Base-by-base conservation (phyloP, 2,113 vertebrate species). In the Pangasianodon gigas region DNA sequence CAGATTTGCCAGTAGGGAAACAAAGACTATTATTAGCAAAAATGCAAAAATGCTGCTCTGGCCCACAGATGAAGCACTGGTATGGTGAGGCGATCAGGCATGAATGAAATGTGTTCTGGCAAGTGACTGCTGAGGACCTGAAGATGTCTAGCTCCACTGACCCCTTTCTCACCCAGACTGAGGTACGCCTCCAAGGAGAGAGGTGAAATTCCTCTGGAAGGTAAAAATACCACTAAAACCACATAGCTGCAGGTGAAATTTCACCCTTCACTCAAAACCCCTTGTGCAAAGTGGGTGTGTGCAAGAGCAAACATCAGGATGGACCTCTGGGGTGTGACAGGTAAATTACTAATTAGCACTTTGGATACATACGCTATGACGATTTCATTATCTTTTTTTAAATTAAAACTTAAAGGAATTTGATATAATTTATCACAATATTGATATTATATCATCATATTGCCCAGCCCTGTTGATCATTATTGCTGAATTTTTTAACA, bases 241-340 rank as follows among this genome's bases (percentile, higher is more conserved):
- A 92, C 46, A 89, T 91, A 89, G 92, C 93, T 93, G 93, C 94
- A 95, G 95, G 94, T 95, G 92, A 94, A 94, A 95, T 94, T 94
- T 94, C 94, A 95, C 90, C 93, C 93, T 71, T 87, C 11, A 21
- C 77, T 51, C 77, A 92, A 90, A 46, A 48, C 44, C 51, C 44
- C 77, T 81, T 51, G 29, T 67, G 19, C 10, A 37, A 81, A 67
- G 77, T 32, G 58, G 75, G 75, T 9, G 44, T 52, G 77, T 11
- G 56, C 46, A 0, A 93, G 88, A 90, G 91, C 91, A 86, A 90
- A 90, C 87, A 88, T n/a, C 83, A 44, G 79, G 85, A 1, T 79
- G 44, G 89, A 67, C 16, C 13, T 41, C 69, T n/a, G 85, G 77
- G 60, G 71, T 51, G 18, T 13, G 18, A 88, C 87, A 75, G 81